Conservation (phyloP, 2,113 vertebrate species). For the Scomber colias region DNA sequence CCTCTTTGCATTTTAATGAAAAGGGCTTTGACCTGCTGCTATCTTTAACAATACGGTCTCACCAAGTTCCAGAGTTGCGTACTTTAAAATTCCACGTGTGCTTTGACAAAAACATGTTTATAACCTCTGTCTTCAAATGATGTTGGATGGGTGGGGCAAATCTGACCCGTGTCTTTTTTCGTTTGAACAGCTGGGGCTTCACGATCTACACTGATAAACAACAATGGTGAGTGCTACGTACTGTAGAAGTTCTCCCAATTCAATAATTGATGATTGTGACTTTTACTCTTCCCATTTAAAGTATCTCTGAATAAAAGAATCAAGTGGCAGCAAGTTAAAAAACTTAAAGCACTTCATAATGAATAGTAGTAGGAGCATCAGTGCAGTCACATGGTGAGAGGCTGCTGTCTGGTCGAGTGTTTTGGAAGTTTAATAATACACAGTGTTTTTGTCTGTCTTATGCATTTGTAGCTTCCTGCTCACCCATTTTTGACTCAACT, state of each 20-base stretch:
- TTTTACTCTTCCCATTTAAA: slow-evolving; percentile 19
- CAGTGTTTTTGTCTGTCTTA: neutral
- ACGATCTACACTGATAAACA: slow-evolving; percentile 93
- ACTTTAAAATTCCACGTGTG: neutral
- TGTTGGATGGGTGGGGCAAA: neutral
- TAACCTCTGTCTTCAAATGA: neutral
- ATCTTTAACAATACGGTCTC: slow-evolving; percentile 16
- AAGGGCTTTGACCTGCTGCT: slow-evolving; percentile 43
- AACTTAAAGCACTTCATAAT: neutral
- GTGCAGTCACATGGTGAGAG: neutral
- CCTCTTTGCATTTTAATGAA: slow-evolving; percentile 26
- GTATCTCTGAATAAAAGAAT: slow-evolving; percentile 12
- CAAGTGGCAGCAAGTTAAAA: neutral
- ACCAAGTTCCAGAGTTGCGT: neutral
- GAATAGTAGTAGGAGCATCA: neutral
- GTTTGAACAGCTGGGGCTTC: slow-evolving; percentile 91
- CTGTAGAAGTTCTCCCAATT: neutral
- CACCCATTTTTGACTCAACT: too few relatives aligned
- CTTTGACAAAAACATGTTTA: neutral
- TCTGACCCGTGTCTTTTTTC: slow-evolving; percentile 45
- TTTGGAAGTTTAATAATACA: neutral
- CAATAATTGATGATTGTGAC: slow-evolving; percentile 15
- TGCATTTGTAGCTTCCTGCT: too few relatives aligned
- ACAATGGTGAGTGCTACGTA: slow-evolving; percentile 90
- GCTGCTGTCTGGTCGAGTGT: neutral